Evolutionary conservation across 1,140 invertebrate genomes (phyloP).

Genomic region (Lycorma delicatula): DNA sequence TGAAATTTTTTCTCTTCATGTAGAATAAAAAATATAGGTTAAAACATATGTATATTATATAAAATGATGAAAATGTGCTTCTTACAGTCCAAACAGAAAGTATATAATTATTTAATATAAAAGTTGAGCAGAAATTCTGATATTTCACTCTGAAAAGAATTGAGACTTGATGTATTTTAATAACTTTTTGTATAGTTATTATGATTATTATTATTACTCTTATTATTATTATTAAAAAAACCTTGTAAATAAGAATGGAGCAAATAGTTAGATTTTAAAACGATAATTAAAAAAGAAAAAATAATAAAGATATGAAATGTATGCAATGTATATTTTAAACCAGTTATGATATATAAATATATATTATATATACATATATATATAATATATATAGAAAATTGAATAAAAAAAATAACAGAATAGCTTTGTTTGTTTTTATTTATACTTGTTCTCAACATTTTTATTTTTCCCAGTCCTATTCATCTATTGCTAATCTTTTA

Average conservation of each 20-base stretch:
- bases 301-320: conserved; percentile 16
- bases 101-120: background rate
- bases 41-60: background rate
- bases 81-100: background rate
- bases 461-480: too few relatives aligned
- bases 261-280: conserved; percentile 19
- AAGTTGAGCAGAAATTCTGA: background rate
- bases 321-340: conserved; percentile 21
- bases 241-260: background rate
- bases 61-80: background rate
- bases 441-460: too few relatives aligned
- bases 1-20: background rate
- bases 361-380: too few relatives aligned
- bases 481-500: too few relatives aligned
- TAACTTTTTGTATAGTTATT: conserved; percentile 18
- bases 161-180: conserved; percentile 19
- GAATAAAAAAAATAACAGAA: too few relatives aligned
- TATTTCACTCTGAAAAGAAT: background rate
- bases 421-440: too few relatives aligned
- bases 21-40: background rate
- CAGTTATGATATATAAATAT: conserved; percentile 14
- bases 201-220: background rate
- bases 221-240: background rate
- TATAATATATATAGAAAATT: too few relatives aligned
- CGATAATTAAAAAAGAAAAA: too few relatives aligned